phyloP scores from a whole-genome alignment of 2,797 vertebrate species.

The Silurus lanzhouensis region DNA sequence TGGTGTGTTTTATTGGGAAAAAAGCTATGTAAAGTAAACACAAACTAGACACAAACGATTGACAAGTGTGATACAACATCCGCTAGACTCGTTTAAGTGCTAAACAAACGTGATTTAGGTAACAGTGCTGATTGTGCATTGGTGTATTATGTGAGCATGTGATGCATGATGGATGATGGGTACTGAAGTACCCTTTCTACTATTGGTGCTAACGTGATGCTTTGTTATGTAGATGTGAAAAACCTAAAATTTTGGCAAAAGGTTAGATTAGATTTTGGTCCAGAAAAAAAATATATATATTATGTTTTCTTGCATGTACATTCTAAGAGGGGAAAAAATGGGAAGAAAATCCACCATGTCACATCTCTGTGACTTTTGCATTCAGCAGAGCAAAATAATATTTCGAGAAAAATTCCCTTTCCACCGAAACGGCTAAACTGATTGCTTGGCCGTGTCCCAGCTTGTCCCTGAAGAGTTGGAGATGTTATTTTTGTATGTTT shows the following conservation, averaged over 20 bases:
- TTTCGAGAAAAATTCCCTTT: not conserved
- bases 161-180: not conserved
- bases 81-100: not conserved
- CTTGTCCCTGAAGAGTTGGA: not conserved
- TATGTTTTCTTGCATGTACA: not conserved
- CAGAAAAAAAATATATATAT: not conserved
- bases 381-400: conserved; percentile 6
- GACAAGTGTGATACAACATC: not conserved
- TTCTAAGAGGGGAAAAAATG: not conserved
- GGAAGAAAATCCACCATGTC: conserved; percentile 7
- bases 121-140: not conserved
- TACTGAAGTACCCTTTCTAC: not conserved
- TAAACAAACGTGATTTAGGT: not conserved
- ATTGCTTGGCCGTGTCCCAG: conserved; percentile 21
- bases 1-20: not conserved
- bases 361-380: not conserved
- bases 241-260: not conserved
- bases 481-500: not conserved
- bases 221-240: not conserved
- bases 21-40: not conserved
- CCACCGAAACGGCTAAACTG: not conserved
- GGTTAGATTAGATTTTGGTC: not conserved
- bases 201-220: not conserved
- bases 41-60: not conserved
- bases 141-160: not conserved